These are phyloP conservation scores for Aphidoletes aphidimyza DNA, from an alignment of 2,888 invertebrate species.

Conservation along the genomic window DNA sequence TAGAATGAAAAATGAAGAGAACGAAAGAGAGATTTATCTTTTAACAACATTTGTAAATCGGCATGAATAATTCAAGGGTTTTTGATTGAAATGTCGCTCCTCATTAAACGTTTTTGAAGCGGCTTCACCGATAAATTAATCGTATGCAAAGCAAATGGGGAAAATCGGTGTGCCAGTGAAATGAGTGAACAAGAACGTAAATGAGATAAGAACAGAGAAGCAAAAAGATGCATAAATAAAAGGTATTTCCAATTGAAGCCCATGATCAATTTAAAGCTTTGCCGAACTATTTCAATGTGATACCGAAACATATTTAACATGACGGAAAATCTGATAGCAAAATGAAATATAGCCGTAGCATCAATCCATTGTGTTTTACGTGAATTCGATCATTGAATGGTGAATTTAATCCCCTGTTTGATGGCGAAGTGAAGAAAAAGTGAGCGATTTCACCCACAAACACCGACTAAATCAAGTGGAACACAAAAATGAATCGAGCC, in stretches of 20 bases:
- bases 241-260: background rate
- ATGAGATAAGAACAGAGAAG: background rate
- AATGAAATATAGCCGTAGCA: background rate
- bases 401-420: background rate
- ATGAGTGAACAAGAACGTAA: background rate
- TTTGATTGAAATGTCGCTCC: background rate
- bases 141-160: background rate
- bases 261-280: background rate
- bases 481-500: background rate
- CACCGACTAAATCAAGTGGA: too few species aligned
- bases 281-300: background rate
- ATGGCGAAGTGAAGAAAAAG: background rate
- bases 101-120: background rate
- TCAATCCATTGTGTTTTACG: background rate
- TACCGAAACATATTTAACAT: background rate
- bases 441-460: background rate
- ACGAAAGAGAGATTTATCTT: constrained; percentile 6
- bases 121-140: background rate
- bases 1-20: too few species aligned
- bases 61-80: constrained; percentile 7
- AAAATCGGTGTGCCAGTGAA: background rate
- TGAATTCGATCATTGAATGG: background rate
- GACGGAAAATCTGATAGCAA: background rate
- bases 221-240: background rate
- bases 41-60: background rate